phyloP scores from a whole-genome alignment of 1,140 invertebrate genomes.

The Papilio polytes region DNA sequence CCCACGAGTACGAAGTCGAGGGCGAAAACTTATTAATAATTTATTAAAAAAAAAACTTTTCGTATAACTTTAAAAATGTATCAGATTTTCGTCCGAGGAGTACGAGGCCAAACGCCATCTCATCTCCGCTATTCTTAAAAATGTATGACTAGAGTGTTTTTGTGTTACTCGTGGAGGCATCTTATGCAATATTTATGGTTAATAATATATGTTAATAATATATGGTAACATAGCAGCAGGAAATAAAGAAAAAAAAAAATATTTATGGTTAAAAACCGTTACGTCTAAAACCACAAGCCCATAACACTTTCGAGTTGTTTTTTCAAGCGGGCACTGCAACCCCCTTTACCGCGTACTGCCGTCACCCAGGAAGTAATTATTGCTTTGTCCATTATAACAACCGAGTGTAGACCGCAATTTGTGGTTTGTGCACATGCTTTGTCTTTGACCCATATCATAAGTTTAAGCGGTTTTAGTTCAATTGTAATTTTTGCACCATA shows the following conservation, averaged over 20 bases:
- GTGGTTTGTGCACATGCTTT: conserved; percentile 53
- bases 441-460: conserved; percentile 34
- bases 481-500: not conserved
- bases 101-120: not conserved
- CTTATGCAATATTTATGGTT: conserved; percentile 16
- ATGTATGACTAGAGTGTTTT: not conserved
- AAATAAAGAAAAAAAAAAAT: too few species aligned
- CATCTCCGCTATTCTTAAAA: not conserved
- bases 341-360: conserved; percentile 42
- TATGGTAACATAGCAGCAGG: too few species aligned
- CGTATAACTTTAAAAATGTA: too few species aligned
- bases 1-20: too few species aligned
- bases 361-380: conserved; percentile 70
- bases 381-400: conserved; percentile 58
- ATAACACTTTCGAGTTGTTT: conserved; percentile 22
- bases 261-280: conserved; percentile 32
- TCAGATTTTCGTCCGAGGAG: not conserved
- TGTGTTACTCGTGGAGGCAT: not conserved
- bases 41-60: too few species aligned
- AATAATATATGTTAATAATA: too few species aligned
- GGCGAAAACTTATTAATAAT: too few species aligned
- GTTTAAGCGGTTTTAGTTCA: conserved; percentile 44
- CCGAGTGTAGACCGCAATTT: conserved; percentile 55
- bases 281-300: conserved; percentile 17
- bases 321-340: conserved; percentile 17